Evolutionary conservation across 1,140 invertebrate species (phyloP).

Genomic region (Elymnias hypermnestra): DNA sequence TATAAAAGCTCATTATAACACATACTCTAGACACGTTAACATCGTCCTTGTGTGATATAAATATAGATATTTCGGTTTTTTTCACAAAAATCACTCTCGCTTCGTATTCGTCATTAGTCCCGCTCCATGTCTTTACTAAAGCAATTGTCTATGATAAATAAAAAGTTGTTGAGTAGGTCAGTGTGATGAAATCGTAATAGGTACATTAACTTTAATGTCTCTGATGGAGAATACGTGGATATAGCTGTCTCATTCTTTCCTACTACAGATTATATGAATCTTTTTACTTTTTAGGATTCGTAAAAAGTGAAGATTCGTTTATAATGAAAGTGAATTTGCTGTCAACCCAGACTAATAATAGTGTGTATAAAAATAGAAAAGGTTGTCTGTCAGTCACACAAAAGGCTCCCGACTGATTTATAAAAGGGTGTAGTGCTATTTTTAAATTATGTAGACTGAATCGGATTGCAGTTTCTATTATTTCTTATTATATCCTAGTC

Average conservation of each 20-base stretch:
- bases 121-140: slow-evolving; percentile 6
- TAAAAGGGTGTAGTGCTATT: no score
- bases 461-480: no score
- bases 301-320: slow-evolving; percentile 4
- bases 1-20: no score
- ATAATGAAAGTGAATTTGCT: slow-evolving; percentile 3
- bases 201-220: slow-evolving; percentile 4
- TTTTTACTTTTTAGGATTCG: neutral
- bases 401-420: no score
- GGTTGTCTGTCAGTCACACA: no score
- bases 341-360: neutral
- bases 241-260: neutral
- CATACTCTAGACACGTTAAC: neutral
- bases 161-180: slow-evolving; percentile 14
- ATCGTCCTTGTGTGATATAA: slow-evolving; percentile 5
- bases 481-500: no score
- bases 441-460: no score
- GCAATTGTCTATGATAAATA: slow-evolving; percentile 19
- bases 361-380: neutral
- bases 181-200: slow-evolving; percentile 6
- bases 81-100: slow-evolving; percentile 7
- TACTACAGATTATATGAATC: neutral
- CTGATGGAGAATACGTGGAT: no score
- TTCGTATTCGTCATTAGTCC: slow-evolving; percentile 17
- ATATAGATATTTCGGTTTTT: slow-evolving; percentile 6